These are phyloP conservation scores for Plagodis pulveraria DNA, from an alignment of 2,888 invertebrate species.

Conservation along the genomic window DNA sequence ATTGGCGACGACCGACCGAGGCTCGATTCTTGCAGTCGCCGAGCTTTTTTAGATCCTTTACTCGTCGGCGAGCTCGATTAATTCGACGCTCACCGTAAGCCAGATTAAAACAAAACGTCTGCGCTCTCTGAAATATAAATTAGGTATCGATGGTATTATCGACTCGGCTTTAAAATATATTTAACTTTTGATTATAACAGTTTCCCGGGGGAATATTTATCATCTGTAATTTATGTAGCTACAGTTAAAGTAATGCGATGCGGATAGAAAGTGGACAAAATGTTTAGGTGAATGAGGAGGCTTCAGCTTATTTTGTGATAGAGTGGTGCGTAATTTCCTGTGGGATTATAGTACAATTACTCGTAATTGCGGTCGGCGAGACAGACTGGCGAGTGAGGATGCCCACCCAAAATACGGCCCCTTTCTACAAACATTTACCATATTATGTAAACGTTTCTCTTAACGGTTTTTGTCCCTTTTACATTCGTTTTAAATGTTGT, in stretches of 20 bases:
- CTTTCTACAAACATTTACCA: not conserved
- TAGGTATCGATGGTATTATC: conserved; percentile 7
- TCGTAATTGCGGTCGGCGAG: conserved; percentile 19
- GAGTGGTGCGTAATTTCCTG: conserved; percentile 39
- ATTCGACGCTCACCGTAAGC: conserved; percentile 8
- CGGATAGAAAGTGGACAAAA: not conserved
- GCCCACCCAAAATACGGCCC: conserved; percentile 3
- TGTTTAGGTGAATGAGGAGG: conserved; percentile 13
- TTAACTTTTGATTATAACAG: conserved; percentile 11
- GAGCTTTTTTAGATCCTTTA: conserved; percentile 3
- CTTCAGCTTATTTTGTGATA: conserved; percentile 30
- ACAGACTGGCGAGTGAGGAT: not conserved
- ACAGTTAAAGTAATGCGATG: not conserved
- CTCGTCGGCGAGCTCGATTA: conserved; percentile 4
- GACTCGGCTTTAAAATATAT: not conserved
- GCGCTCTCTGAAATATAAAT: conserved; percentile 2
- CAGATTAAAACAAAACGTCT: conserved; percentile 7
- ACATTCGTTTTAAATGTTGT: too few relatives aligned
- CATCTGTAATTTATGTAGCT: not conserved
- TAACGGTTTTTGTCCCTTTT: too few relatives aligned
- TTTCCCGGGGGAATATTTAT: conserved; percentile 1
- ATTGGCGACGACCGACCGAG: conserved; percentile 1
- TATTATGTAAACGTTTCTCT: not conserved
- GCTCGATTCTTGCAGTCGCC: not conserved
- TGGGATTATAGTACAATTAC: conserved; percentile 38